A percentile compares a stretch with the other conserved stretches of the same genome.
Conservation (phyloP, 2,113 vertebrate genomes). For the Brienomyrus brachyistius region DNA sequence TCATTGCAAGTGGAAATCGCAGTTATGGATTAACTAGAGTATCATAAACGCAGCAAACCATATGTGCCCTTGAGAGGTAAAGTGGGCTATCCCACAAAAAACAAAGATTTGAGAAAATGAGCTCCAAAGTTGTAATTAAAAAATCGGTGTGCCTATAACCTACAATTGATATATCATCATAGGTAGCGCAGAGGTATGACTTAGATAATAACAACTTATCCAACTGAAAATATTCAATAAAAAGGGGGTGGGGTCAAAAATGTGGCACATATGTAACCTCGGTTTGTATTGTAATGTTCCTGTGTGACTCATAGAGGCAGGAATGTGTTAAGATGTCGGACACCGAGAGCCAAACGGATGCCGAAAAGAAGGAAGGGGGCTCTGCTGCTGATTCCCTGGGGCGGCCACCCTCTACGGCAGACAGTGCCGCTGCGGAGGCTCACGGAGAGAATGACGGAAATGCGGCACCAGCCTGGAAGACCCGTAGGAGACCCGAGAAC, state of each 20-base stretch:
- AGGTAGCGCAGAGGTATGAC: too few relatives aligned
- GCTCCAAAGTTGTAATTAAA: too few relatives aligned
- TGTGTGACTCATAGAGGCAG: conserved; percentile 16
- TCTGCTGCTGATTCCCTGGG: not conserved
- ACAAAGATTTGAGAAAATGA: too few relatives aligned
- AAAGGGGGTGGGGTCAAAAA: too few relatives aligned
- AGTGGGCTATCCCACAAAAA: too few relatives aligned
- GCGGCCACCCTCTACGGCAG: not conserved
- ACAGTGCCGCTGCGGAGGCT: not conserved
- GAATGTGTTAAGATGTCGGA: conserved; percentile 55
- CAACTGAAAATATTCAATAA: too few relatives aligned
- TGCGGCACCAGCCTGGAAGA: not conserved
- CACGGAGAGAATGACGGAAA: conserved; percentile 34
- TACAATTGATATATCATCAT: too few relatives aligned
- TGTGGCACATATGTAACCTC: not conserved
- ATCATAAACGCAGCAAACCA: not conserved
- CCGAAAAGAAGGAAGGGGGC: conserved; percentile 8
- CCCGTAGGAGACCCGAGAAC: not conserved
- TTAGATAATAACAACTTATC: too few relatives aligned
- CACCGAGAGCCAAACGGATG: conserved; percentile 27
- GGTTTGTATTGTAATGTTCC: not conserved
- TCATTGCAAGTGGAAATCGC: not conserved
- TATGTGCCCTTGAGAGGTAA: not conserved
- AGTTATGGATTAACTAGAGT: not conserved
- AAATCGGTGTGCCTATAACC: too few relatives aligned